These are phyloP conservation scores for Eudyptes chrysolophus DNA, from an alignment of 2,113 vertebrate species.

Conservation along the genomic window DNA sequence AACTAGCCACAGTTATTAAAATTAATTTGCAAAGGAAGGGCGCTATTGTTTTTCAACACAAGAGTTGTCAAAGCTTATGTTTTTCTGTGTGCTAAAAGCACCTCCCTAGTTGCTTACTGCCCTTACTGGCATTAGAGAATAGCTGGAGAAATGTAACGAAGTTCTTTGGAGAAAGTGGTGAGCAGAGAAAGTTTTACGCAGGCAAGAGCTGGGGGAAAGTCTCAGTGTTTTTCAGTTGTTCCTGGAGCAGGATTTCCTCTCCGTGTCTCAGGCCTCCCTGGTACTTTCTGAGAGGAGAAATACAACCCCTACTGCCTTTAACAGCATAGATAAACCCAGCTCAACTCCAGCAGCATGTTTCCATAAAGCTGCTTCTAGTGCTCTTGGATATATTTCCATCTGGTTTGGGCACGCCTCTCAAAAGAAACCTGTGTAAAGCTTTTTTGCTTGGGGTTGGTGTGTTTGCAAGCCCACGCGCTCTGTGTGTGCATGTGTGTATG, in stretches of 20 bases:
- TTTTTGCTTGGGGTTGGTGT: background rate
- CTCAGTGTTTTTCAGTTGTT: background rate
- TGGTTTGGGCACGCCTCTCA: background rate
- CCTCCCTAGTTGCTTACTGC: background rate
- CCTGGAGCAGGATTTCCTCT: background rate
- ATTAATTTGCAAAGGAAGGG: conserved; percentile 68
- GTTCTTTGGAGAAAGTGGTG: background rate
- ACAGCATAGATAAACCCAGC: background rate
- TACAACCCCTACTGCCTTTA: background rate
- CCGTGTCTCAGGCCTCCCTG: background rate
- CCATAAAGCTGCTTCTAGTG: background rate
- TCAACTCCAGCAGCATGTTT: background rate
- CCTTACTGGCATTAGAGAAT: background rate
- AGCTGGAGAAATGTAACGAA: background rate
- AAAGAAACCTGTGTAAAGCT: background rate
- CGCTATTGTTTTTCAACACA: conserved; percentile 53
- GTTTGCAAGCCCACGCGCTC: background rate
- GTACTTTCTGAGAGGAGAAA: background rate
- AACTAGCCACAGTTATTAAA: conserved; percentile 76
- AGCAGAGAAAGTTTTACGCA: background rate
- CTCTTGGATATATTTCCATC: background rate
- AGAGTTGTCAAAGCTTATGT: conserved; percentile 25
- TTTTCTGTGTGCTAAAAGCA: background rate
- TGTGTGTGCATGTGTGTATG: rapidly evolving
- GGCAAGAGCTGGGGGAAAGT: background rate